Conservation (phyloP, 2,888 invertebrate species). For the Nysson spinosus region DNA sequence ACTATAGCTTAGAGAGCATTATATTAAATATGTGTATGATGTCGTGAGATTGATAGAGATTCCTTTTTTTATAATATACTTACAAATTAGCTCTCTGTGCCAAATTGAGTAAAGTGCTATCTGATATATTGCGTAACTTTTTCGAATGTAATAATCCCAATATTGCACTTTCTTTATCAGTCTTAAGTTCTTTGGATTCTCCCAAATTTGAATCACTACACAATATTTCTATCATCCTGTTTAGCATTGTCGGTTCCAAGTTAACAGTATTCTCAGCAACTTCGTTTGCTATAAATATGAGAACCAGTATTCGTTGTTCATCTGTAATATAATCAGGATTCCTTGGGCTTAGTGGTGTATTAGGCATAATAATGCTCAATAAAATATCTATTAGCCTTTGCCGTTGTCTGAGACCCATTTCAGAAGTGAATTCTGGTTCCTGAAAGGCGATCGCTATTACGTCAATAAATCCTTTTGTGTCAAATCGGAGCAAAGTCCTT, state of each 20-base stretch:
- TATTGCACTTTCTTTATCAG: constrained; percentile 71
- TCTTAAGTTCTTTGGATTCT: constrained; percentile 64
- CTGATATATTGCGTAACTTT: constrained; percentile 71
- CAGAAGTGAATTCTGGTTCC: constrained; percentile 87
- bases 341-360: constrained; percentile 67
- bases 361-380: constrained; percentile 84
- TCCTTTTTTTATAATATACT: constrained; percentile 45
- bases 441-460: constrained; percentile 91
- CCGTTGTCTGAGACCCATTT: constrained; percentile 84
- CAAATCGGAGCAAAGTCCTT: constrained; percentile 87
- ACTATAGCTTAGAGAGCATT: too few relatives aligned
- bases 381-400: constrained; percentile 89
- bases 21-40: too few relatives aligned
- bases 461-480: constrained; percentile 91
- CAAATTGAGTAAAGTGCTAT: constrained; percentile 69
- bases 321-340: constrained; percentile 68
- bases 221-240: constrained; percentile 70
- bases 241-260: constrained; percentile 66
- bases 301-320: constrained; percentile 69
- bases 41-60: background rate
- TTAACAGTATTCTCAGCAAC: constrained; percentile 69
- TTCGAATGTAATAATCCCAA: constrained; percentile 69
- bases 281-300: constrained; percentile 72
- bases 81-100: constrained; percentile 73
- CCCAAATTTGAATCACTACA: constrained; percentile 60